Evolutionary conservation across 2,797 vertebrate genomes (phyloP), one percentile per base, ranked within the genome.

Genomic region (Bradypodion ventrale): DNA sequence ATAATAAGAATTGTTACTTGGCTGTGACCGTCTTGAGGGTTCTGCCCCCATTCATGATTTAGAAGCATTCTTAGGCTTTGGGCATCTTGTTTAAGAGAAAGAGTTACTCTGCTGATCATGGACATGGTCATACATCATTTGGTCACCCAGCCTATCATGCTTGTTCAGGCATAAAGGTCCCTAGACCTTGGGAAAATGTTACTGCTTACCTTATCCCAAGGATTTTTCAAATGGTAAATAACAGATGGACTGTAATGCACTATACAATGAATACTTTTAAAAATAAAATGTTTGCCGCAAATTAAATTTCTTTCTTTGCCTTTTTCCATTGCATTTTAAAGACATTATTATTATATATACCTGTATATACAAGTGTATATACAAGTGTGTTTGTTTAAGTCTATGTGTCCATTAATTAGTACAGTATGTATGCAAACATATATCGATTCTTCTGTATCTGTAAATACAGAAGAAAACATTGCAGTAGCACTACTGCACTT

Each of bases 251-350:
- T 29, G 12, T 52, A 79, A 40, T 52, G 29, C 29, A 74, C 13
- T 42, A 29, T 56, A 66, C 19, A 44, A 6, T 74, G 35, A 73
- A 6, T 5, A 7, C 5, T 15, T 27, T 10, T 6, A 16, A 16
- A 3, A 8, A 65, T 9, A 21, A 49, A 73, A 73, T 63, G n/a
- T 10, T 74, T 32, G 35, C 7, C 90, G 86, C 70, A 86, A 89
- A 91, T 87, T 84, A 87, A 70, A 91, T 85, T 82, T 66, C 27
- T 82, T 89, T 21, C 37, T 40, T 86, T 59, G 79, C 82, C 83
- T 78, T 75, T 90, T 89, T 1, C 1, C 78, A 75, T 69, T 70
- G 70, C 80, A 84, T 87, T 83, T 82, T 78, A 68, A 88, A 69
- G 66, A 4, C 66, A 83, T 89, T 93, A 91, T 90, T 83, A 62